Percentiles rank a stretch among this genome's conserved stretches.
phyloP scores from a whole-genome alignment of 2,113 vertebrate species.

The Oryzias celebensis region DNA sequence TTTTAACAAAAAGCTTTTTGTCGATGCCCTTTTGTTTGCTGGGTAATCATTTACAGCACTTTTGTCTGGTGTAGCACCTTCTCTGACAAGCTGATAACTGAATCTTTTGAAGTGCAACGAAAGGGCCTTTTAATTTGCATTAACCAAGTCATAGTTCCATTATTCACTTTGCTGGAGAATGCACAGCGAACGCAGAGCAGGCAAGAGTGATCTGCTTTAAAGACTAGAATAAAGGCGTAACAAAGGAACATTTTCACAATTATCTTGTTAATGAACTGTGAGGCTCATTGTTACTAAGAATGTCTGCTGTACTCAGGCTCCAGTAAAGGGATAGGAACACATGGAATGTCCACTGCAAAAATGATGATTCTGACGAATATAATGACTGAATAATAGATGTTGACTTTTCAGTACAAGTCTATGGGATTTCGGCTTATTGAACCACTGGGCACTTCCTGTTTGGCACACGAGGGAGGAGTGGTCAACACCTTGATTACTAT shows the following conservation, averaged over 20 bases:
- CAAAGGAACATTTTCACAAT: slow-evolving; percentile 28
- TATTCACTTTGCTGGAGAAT: slow-evolving; percentile 37
- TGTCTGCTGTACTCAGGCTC: slow-evolving; percentile 27
- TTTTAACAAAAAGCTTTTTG: slow-evolving; percentile 34
- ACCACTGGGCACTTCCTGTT: too few species aligned
- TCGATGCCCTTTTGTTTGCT: slow-evolving; percentile 27
- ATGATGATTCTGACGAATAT: too few species aligned
- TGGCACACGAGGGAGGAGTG: too few species aligned
- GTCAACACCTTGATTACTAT: too few species aligned
- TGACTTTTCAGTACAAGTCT: too few species aligned
- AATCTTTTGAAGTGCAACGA: slow-evolving; percentile 42
- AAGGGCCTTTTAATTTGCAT: slow-evolving; percentile 54
- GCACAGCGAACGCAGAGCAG: slow-evolving; percentile 30
- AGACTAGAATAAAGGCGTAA: slow-evolving; percentile 11
- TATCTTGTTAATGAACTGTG: slow-evolving; percentile 11
- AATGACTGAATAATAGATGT: too few species aligned
- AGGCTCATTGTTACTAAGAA: slow-evolving; percentile 7
- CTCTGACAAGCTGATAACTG: slow-evolving; percentile 20
- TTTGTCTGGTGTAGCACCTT: slow-evolving; percentile 15
- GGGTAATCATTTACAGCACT: slow-evolving; percentile 25
- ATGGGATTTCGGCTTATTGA: too few species aligned
- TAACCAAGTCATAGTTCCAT: slow-evolving; percentile 33
- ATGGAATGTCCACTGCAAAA: slow-evolving; percentile 44
- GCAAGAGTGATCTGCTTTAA: slow-evolving; percentile 20
- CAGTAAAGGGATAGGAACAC: slow-evolving; percentile 46